Conservation (phyloP, 1,140 invertebrate genomes). For the Frieseomelitta varia region DNA sequence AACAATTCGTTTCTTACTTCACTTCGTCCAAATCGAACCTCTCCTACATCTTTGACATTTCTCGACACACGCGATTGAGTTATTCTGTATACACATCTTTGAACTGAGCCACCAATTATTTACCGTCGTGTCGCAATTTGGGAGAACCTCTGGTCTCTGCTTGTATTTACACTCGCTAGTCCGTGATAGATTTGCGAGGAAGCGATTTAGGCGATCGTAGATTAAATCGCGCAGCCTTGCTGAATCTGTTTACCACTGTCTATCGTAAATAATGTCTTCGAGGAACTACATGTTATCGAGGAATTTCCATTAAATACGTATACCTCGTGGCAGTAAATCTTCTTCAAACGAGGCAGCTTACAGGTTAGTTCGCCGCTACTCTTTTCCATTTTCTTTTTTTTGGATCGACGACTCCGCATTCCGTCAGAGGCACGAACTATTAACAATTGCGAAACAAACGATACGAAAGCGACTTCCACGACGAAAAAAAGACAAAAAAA, state of each 20-base stretch:
- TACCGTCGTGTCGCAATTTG: background rate
- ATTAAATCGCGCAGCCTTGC: conserved; percentile 9
- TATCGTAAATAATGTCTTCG: background rate
- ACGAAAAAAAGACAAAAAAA: background rate
- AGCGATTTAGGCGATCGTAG: conserved; percentile 18
- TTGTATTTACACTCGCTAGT: conserved; percentile 34
- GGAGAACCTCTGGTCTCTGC: background rate
- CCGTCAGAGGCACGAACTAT: background rate
- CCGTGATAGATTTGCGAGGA: conserved; percentile 11
- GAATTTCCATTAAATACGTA: background rate
- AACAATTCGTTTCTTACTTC: background rate
- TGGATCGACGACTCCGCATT: background rate
- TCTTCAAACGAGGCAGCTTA: too few relatives aligned
- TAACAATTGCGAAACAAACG: background rate
- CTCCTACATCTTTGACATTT: background rate
- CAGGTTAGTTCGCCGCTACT: conserved; percentile 28
- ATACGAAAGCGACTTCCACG: background rate
- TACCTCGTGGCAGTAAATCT: background rate
- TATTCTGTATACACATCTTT: background rate
- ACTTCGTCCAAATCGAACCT: background rate
- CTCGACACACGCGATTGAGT: background rate
- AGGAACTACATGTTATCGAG: background rate
- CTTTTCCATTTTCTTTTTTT: background rate
- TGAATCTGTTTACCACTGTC: background rate
- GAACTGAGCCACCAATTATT: background rate